Evolutionary conservation across 2,113 vertebrate species (phyloP), one percentile per base, ranked within the genome.

Genomic region (Anser brachyrhynchus): DNA sequence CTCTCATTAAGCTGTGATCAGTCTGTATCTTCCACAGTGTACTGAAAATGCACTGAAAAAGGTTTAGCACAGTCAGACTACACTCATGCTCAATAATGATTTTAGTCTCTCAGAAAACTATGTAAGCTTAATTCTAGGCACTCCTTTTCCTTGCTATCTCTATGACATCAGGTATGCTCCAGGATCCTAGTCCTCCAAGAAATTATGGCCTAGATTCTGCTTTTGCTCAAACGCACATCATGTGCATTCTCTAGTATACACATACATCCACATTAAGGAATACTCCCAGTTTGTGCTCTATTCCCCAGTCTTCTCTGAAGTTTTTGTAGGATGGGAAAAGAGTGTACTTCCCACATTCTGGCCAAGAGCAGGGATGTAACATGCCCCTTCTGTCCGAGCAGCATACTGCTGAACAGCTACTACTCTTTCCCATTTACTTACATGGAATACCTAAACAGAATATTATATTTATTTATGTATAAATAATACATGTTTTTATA

Each of bases 121-220:
- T 12, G 3, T 5, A 64, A 51, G 19, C 11, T 64, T 46, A 39
- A 44, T n/a, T 59, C 1, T 3, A 73, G 19, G 25, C 31, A 46
- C 21, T 65, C 6, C 17, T 72, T 31, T 31, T 79, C 31, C 55
- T 72, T 80, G 41, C 44, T 90, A 33, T 21, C 64, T 65, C 29
- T 16, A 6, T 0, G 5, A 43, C 0, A 0, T 23, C 59, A 84
- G 37, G 19, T 43, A 22, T 43, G 55, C 51, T 57, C 29, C 20
- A 69, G 19, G 20, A 28, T 22, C 31, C 37, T 72, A n/a, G 18
- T 19, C 8, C 13, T n/a, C 11, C 12, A 33, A 41, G 55, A 80
- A 83, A 62, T 71, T 52, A 8, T 69, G 58, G 35, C 12, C 58
- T 65, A 22, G 22, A 49, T 58, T 82, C 55, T 77, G 26, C 51